Base-by-base conservation (phyloP, 2,113 vertebrate species). In the Motacilla alba region DNA sequence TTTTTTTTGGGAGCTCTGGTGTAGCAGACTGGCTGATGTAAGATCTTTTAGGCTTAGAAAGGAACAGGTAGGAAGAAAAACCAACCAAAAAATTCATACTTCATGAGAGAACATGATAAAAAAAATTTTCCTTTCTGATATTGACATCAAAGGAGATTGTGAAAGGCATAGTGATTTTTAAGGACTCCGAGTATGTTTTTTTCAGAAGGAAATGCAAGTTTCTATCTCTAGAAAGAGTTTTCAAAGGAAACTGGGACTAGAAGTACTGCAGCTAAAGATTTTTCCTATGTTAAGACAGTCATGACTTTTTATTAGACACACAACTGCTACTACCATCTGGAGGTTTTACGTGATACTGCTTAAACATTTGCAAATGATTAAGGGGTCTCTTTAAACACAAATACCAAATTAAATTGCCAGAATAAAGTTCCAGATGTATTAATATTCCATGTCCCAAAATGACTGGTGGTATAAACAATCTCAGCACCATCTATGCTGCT, bases 71-170 rank as follows among this genome's bases (percentile, higher is more conserved):
- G 10, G 9, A 50, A 52, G 10, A 46, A 7, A 4, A 5, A 44
- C 0, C 4, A 31, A 27, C 2, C 2, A 1, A 17, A 49, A 50
- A 44, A 11, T 20, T n/a, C n/a, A 55, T 37, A 41, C 9, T 82
- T 85, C 19, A 56, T 37, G 35, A 68, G 5, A 79, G 31, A 91
- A 66, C 11, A 47, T 3, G 13, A 74, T 15, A 49, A 84, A 87
- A 87, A 43, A 1, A 2, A 21, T 39, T 66, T 75, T 39, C 33
- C 10, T 60, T 86, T 80, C 63, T 62, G 33, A 3, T 69, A 49
- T 15, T 66, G 23, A 53, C 7, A 83, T 83, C 37, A 89, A 46
- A 60, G 37, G 49, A 68, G 8, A n/a, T 33, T 0, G 2, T 83
- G 6, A 83, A 90, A 67, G 3, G 10, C 37, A 79, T 21, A 44